phyloP scores from a whole-genome alignment of 2,113 vertebrate species.

The Conger conger region DNA sequence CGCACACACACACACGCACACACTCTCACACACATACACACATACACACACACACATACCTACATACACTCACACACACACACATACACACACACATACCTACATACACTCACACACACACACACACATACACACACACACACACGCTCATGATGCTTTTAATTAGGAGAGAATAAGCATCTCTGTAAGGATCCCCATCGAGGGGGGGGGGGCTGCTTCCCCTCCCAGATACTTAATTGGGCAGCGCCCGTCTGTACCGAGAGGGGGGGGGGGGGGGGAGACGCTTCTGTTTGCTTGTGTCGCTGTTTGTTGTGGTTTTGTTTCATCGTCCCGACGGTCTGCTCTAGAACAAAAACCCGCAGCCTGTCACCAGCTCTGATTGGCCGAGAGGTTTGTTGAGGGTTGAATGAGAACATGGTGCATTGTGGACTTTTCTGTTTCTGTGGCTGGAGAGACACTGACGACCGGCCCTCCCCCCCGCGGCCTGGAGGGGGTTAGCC shows the following conservation, averaged over 20 bases:
- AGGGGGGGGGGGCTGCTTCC: conserved; percentile 52
- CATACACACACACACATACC: conserved; percentile 1
- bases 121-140: conserved; percentile 21
- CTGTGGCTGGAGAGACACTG: conserved; percentile 23
- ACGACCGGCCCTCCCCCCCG: too few species aligned
- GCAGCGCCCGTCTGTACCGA: conserved; percentile 63
- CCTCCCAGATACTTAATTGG: conserved; percentile 70
- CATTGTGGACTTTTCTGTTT: conserved; percentile 27
- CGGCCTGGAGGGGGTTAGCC: too few species aligned
- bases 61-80: conserved; percentile 32
- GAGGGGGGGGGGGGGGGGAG: conserved; percentile 43
- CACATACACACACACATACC: conserved; percentile 23
- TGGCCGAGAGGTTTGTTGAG: conserved; percentile 26
- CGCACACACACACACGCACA: conserved; percentile 9
- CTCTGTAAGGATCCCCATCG: conserved; percentile 61
- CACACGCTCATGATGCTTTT: conserved; percentile 59
- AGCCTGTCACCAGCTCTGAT: background rate
- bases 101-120: conserved; percentile 16
- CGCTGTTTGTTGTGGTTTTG: conserved; percentile 43
- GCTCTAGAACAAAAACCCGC: too few species aligned
- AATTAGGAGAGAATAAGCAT: conserved; percentile 75
- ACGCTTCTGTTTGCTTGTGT: conserved; percentile 36
- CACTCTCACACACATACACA: conserved; percentile 39
- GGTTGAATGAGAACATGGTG: conserved; percentile 40
- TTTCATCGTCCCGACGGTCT: background rate